Conservation (phyloP, 2,113 vertebrate species). For the Lagopus leucura region DNA sequence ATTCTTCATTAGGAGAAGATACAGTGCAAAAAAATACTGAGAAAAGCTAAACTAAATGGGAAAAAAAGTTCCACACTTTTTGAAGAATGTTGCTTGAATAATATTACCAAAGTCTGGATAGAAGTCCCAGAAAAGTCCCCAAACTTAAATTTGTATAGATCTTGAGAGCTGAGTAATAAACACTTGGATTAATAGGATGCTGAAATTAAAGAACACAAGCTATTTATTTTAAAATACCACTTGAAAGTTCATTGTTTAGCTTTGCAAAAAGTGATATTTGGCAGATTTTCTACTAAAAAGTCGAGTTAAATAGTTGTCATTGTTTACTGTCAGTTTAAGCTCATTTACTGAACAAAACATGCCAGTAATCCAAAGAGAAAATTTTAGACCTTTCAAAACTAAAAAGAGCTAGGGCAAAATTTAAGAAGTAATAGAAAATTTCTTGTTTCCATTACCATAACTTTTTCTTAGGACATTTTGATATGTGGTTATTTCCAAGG, state of each 20-base stretch:
- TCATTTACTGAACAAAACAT: conserved; percentile 7
- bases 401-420: not conserved
- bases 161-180: not conserved
- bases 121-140: not conserved
- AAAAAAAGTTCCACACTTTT: not conserved
- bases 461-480: not conserved
- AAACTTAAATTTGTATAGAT: not conserved
- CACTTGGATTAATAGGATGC: not conserved
- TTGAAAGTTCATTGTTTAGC: conserved; percentile 9
- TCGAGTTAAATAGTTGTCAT: not conserved
- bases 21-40: not conserved
- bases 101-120: not conserved
- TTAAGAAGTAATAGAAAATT: not conserved
- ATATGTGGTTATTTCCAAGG: not conserved
- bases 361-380: not conserved
- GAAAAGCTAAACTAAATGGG: not conserved
- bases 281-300: not conserved
- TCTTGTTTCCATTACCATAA: not conserved
- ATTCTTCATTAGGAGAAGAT: not conserved
- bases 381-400: not conserved
- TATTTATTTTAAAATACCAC: not conserved
- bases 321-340: not conserved
- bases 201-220: not conserved
- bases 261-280: not conserved
- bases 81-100: not conserved